Evolutionary conservation across 1,140 invertebrate genomes (phyloP), one percentile per base, ranked within the genome.

Genomic region (Apis laboriosa): DNA sequence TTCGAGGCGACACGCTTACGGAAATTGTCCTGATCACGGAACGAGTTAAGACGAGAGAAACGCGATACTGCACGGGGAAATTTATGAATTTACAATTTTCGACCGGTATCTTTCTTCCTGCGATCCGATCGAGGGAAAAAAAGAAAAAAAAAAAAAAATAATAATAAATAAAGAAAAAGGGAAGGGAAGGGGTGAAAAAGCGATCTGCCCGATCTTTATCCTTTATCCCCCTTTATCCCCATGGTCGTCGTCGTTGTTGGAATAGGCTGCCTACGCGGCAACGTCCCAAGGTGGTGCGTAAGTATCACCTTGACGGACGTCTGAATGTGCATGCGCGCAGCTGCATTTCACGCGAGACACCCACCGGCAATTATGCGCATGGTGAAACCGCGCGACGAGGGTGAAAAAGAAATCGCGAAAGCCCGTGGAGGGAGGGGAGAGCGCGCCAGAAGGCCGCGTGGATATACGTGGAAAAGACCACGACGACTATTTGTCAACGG

Each of bases 361-460:
- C 87, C 86, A 85, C 86, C 86, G 84, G 86, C 86, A 88, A 88
- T 88, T 88, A 88, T 88, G 86, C 80, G 75, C 86, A 81, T 76
- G 84, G 87, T 77, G 86, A 79, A 88, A 88, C 34, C 87, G 77
- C 75, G 34, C 34, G 34, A 43, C 66, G 58, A 83, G 86, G 77
- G 86, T 67, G 83, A 88, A 88, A 88, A 88, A 86, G 79, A 88
- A 88, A 88, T 88, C 86, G 83, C 79, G 53, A 72, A 58, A 74
- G 79, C 76, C 60, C 17, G 49, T 70, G 74, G 51, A 66, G 77
- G 34, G 68, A 58, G 56, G 34, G 17, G 28, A 51, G 51, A 58
- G 63, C 56, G 58, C 84, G 55, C 15, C 71, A 66, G 73, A 86
- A 83, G 75, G 63, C 71, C 67, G 12, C 53, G 12, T 24, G 77